phyloP scores from a whole-genome alignment of 2,888 invertebrate species.

The Amblyjoppa fuscipennis region DNA sequence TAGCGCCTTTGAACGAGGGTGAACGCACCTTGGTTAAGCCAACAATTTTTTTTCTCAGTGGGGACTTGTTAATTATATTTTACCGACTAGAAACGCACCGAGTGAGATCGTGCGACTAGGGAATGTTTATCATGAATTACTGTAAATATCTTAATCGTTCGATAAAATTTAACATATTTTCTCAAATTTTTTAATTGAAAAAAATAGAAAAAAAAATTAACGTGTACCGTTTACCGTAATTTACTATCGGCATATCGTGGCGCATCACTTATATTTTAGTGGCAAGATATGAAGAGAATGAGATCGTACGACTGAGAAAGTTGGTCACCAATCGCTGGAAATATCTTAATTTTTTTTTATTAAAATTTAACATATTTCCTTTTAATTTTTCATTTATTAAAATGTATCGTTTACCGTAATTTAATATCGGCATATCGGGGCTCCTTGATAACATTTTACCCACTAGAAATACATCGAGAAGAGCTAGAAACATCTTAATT shows the following conservation, averaged over 20 bases:
- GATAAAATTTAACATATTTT: not conserved
- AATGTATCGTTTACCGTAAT: no score
- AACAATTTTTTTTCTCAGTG: no score
- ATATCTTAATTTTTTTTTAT: not conserved
- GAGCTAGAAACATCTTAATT: not conserved
- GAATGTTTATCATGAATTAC: not conserved
- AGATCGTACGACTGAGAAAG: not conserved
- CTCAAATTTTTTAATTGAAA: not conserved
- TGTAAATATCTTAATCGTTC: not conserved
- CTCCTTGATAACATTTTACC: not conserved
- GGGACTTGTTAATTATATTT: no score
- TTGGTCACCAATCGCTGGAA: not conserved
- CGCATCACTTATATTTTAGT: not conserved
- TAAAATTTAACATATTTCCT: not conserved
- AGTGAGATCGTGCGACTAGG: no score
- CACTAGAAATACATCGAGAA: not conserved
- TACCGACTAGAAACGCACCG: no score
- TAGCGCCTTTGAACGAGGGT: no score
- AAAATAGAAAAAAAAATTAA: no score
- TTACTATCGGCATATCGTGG: not conserved
- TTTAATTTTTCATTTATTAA: no score
- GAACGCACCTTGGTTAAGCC: no score
- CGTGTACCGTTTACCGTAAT: no score
- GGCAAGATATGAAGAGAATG: not conserved
- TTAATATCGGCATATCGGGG: not conserved